Evolutionary conservation across 2,797 vertebrate genomes (phyloP).

Genomic region (Amblyopsis hoosieri): DNA sequence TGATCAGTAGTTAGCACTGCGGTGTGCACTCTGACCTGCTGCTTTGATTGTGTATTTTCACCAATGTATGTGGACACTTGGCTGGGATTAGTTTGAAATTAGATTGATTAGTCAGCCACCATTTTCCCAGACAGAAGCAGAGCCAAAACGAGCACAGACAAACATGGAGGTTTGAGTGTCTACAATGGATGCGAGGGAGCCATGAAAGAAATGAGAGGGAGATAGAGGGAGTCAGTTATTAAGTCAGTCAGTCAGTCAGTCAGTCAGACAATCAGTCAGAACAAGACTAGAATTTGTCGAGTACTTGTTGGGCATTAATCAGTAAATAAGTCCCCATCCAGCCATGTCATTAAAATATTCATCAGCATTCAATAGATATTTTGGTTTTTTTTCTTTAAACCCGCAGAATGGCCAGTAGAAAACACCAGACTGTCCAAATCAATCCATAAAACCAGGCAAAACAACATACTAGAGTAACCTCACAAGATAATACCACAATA

Average conservation of each 20-base stretch:
- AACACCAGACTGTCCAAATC: conserved; percentile 5
- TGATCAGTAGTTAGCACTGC: too few relatives aligned
- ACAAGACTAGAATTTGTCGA: conserved; percentile 8
- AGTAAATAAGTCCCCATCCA: conserved; percentile 12
- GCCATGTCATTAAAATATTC: conserved; percentile 3
- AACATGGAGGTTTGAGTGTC: not conserved
- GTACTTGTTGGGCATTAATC: conserved; percentile 18
- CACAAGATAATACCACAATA: conserved; percentile 22
- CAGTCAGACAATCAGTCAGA: conserved; percentile 10
- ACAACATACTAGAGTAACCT: conserved; percentile 16
- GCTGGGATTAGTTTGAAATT: too few relatives aligned
- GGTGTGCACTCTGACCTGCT: too few relatives aligned
- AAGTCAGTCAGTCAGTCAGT: conserved; percentile 10
- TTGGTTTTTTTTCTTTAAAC: not conserved
- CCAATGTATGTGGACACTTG: too few relatives aligned
- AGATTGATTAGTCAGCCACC: not conserved
- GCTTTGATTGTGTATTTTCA: too few relatives aligned
- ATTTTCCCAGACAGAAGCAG: conserved; percentile 23
- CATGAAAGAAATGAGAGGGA: conserved; percentile 5
- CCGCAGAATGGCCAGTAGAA: not conserved
- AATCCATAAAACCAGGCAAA: conserved; percentile 3
- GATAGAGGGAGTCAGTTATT: not conserved
- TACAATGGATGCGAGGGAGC: too few relatives aligned
- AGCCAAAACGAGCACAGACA: conserved; percentile 18
- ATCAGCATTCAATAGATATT: not conserved